A percentile compares a stretch with the other conserved stretches of the same genome.
Evolutionary conservation across 2,888 invertebrate genomes (phyloP).

Genomic region (Plutella xylostella): DNA sequence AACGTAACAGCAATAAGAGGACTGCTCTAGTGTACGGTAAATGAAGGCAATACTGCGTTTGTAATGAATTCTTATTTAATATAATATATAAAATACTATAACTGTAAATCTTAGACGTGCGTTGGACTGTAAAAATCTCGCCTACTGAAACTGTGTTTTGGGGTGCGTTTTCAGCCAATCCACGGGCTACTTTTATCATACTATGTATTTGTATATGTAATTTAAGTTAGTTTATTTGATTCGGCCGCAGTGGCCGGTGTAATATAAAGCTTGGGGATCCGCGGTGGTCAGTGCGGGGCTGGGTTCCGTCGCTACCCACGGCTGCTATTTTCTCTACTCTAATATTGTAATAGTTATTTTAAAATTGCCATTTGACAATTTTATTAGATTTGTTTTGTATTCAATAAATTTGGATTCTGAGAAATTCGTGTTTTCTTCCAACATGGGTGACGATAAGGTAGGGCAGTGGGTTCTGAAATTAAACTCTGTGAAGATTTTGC

Average conservation of each 20-base stretch:
- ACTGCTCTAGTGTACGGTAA: background rate
- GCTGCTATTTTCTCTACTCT: slow-evolving; percentile 28
- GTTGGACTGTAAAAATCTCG: background rate
- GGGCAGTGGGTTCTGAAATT: background rate
- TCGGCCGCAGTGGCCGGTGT: slow-evolving; percentile 13
- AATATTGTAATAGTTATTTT: slow-evolving; percentile 55
- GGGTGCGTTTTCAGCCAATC: too few relatives aligned
- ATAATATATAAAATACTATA: slow-evolving; percentile 1
- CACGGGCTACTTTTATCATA: background rate
- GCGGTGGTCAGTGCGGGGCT: too few relatives aligned
- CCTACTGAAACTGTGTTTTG: too few relatives aligned
- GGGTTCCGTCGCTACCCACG: background rate
- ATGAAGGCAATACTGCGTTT: slow-evolving; percentile 2
- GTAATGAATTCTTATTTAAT: slow-evolving; percentile 1
- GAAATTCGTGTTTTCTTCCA: slow-evolving; percentile 25
- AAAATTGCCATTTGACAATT: slow-evolving; percentile 61
- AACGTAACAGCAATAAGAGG: background rate
- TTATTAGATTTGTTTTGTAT: slow-evolving; percentile 66
- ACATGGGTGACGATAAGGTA: too few relatives aligned
- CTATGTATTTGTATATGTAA: slow-evolving; percentile 26
- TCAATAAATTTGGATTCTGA: slow-evolving; percentile 65
- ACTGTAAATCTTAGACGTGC: too few relatives aligned
- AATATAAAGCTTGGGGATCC: background rate
- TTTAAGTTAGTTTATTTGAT: slow-evolving; percentile 36
- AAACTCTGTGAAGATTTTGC: background rate